Percentiles rank a stretch among this genome's conserved stretches.
Conservation (phyloP, 2,888 invertebrate species). For the Pterostichus madidus region DNA sequence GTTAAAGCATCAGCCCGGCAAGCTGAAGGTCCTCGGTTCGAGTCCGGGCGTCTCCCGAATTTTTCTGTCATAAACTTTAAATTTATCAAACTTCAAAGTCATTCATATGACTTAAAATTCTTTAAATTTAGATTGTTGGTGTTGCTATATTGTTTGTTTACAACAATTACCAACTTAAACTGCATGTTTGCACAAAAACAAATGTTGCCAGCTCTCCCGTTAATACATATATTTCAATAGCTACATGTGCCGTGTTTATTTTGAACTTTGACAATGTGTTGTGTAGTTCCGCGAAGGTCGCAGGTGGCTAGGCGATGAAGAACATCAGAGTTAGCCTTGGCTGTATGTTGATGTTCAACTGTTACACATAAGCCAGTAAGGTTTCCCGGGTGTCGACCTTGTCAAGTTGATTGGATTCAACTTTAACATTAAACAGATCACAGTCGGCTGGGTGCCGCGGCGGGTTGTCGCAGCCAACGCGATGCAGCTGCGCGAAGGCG, state of each 20-base stretch:
- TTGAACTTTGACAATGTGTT: conserved; percentile 57
- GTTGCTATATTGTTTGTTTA: too few relatives aligned
- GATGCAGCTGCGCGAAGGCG: conserved; percentile 32
- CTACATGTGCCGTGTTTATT: neutral
- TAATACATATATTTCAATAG: too few relatives aligned
- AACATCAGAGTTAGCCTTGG: conserved; percentile 48
- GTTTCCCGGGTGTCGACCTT: conserved; percentile 62
- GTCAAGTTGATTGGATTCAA: conserved; percentile 62
- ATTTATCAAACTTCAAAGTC: too few relatives aligned
- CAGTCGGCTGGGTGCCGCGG: conserved; percentile 29
- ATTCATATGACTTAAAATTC: too few relatives aligned
- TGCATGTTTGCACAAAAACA: too few relatives aligned
- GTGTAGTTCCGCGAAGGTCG: conserved; percentile 50
- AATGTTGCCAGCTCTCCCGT: too few relatives aligned
- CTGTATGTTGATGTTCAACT: conserved; percentile 14
- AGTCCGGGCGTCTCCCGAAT: too few relatives aligned
- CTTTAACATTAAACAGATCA: conserved; percentile 59
- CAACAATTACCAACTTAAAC: too few relatives aligned
- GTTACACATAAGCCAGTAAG: conserved; percentile 57
- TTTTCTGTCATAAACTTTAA: too few relatives aligned
- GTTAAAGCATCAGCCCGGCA: too few relatives aligned
- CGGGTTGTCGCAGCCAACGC: neutral
- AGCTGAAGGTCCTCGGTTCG: too few relatives aligned
- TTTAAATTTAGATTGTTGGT: too few relatives aligned
- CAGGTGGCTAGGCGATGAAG: conserved; percentile 44